phyloP scores from a whole-genome alignment of 2,797 vertebrate genomes.

The Myripristis murdjan region DNA sequence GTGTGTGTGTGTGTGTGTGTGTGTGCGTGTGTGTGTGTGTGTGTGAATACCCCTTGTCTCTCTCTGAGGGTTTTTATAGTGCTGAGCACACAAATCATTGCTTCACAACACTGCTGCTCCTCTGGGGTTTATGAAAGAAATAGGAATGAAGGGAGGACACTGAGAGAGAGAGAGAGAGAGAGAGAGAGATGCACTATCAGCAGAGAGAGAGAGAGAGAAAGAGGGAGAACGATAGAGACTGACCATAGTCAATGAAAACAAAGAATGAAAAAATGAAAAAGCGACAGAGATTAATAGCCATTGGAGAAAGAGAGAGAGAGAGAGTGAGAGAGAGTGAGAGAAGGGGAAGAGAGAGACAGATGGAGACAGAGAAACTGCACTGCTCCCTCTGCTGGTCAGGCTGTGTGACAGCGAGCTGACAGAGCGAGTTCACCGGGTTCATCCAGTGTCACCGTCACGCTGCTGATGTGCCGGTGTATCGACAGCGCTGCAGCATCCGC shows the following conservation, averaged over 20 bases:
- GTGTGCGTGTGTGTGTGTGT: slow-evolving; percentile 1
- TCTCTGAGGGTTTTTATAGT: neutral
- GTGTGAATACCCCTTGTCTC: neutral
- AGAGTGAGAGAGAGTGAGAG: neutral
- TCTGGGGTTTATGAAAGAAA: slow-evolving; percentile 10
- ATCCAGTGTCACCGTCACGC: slow-evolving; percentile 29
- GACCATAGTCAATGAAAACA: neutral
- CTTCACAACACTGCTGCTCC: neutral
- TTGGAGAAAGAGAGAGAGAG: neutral
- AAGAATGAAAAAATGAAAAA: neutral
- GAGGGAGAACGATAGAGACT: neutral
- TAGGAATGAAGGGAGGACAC: neutral
- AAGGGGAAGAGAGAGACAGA: neutral
- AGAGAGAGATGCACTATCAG: neutral
- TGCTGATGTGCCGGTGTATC: slow-evolving; percentile 25
- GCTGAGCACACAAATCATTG: slow-evolving; percentile 22
- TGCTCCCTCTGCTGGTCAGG: slow-evolving; percentile 72
- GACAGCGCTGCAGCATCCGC: slow-evolving; percentile 46
- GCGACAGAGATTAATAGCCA: neutral
- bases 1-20: neutral
- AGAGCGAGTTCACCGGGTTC: slow-evolving; percentile 64
- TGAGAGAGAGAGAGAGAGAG: slow-evolving; percentile 13
- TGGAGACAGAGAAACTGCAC: neutral
- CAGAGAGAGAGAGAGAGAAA: neutral
- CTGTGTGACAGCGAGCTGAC: neutral